phyloP scores from a whole-genome alignment of 2,113 vertebrate species.

The Cnemophilus loriae region DNA sequence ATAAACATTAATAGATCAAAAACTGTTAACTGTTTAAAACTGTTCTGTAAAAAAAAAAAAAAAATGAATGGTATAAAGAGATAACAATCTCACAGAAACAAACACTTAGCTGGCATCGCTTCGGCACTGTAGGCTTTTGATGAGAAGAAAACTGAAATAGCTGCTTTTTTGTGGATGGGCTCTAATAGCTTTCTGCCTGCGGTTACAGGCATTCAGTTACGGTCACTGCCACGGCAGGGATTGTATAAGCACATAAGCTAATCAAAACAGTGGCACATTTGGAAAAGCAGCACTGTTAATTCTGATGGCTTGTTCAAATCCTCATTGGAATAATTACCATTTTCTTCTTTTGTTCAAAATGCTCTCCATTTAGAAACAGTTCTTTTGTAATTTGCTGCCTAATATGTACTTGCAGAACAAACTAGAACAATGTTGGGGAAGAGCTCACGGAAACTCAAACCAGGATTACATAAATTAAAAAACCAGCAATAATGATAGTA shows the following conservation, averaged over 20 bases:
- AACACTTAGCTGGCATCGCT: background rate
- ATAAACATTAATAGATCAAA: background rate
- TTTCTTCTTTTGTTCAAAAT: constrained; percentile 42
- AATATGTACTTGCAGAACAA: background rate
- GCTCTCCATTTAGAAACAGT: background rate
- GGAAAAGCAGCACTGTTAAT: constrained; percentile 33
- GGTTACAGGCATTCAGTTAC: background rate
- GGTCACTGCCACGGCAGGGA: background rate
- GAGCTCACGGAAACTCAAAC: background rate
- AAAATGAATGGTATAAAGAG: background rate
- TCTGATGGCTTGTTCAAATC: constrained; percentile 30
- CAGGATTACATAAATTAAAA: background rate
- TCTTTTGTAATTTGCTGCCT: constrained; percentile 39
- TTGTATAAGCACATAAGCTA: constrained; percentile 15
- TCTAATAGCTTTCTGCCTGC: constrained; percentile 11
- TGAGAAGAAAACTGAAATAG: background rate
- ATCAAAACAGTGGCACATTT: constrained; percentile 36
- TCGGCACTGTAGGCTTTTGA: background rate
- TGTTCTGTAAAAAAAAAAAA: background rate
- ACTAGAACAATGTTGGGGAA: background rate
- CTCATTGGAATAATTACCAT: constrained; percentile 35
- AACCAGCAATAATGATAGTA: background rate
- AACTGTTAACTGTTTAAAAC: no score
- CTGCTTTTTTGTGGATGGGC: background rate
- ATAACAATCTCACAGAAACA: background rate